These are phyloP conservation scores for Ploceus nigricollis DNA, from an alignment of 2,113 vertebrate species.

Conservation along the genomic window DNA sequence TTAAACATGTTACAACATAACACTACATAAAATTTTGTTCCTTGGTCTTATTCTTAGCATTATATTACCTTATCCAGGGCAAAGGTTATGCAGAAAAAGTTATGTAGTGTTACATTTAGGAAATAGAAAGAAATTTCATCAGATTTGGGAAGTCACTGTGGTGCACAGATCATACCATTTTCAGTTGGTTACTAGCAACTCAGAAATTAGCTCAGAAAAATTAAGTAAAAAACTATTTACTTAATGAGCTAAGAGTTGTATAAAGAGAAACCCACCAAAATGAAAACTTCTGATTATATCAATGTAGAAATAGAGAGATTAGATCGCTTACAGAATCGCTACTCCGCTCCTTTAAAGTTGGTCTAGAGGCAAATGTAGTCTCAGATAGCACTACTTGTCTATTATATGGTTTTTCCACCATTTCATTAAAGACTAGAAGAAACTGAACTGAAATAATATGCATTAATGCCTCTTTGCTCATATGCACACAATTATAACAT, in stretches of 20 bases:
- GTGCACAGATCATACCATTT: background rate
- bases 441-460: background rate
- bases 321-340: background rate
- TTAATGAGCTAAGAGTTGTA: background rate
- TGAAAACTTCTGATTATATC: background rate
- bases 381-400: background rate
- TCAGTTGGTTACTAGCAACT: background rate
- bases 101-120: background rate
- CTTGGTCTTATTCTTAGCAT: background rate
- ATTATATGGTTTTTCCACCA: background rate
- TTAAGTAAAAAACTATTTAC: background rate
- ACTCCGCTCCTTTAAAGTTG: background rate
- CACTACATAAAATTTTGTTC: background rate
- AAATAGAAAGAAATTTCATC: background rate
- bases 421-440: background rate
- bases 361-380: background rate
- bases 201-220: background rate
- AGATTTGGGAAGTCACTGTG: background rate
- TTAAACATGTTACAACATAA: background rate
- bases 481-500: background rate
- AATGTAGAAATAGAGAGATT: background rate
- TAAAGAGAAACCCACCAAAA: background rate
- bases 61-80: background rate
- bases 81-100: background rate
- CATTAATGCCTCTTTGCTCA: background rate